Evolutionary conservation across 2,113 vertebrate species (phyloP).

Genomic region (Pedetes capensis): DNA sequence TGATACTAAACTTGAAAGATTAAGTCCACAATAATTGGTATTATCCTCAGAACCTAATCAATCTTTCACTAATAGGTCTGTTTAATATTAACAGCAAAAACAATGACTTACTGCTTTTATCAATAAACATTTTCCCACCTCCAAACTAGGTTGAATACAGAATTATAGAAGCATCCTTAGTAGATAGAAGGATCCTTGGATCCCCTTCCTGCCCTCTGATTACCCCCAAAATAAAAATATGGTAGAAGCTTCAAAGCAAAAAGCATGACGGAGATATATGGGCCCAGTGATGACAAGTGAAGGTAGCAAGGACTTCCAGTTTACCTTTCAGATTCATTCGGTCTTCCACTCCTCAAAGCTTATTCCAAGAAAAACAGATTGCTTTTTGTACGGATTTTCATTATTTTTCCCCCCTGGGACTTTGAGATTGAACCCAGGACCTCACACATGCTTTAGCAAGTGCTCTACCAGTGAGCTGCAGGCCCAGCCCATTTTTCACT

Average conservation of each 20-base stretch:
- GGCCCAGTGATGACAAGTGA: not conserved
- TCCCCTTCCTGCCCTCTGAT: not conserved
- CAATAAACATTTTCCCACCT: not conserved
- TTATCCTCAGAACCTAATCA: not conserved
- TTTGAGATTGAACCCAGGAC: no score
- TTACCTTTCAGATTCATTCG: not conserved
- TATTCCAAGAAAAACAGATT: not conserved
- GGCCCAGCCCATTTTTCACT: no score
- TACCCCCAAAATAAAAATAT: not conserved
- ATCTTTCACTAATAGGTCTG: not conserved
- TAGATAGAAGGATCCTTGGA: not conserved
- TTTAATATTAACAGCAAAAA: not conserved
- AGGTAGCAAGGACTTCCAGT: not conserved
- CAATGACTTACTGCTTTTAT: not conserved
- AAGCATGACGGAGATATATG: not conserved
- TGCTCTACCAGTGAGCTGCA: no score
- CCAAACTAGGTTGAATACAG: not conserved
- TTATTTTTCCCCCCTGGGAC: no score
- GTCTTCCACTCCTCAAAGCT: not conserved
- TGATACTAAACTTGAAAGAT: constrained; percentile 55
- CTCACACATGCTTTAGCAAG: no score
- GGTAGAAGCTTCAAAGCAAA: not conserved
- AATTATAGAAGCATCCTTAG: not conserved
- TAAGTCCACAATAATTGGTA: not conserved
- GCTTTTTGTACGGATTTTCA: not conserved